phyloP scores from a whole-genome alignment of 2,888 invertebrate species.

The Drepanosiphum platanoidis region DNA sequence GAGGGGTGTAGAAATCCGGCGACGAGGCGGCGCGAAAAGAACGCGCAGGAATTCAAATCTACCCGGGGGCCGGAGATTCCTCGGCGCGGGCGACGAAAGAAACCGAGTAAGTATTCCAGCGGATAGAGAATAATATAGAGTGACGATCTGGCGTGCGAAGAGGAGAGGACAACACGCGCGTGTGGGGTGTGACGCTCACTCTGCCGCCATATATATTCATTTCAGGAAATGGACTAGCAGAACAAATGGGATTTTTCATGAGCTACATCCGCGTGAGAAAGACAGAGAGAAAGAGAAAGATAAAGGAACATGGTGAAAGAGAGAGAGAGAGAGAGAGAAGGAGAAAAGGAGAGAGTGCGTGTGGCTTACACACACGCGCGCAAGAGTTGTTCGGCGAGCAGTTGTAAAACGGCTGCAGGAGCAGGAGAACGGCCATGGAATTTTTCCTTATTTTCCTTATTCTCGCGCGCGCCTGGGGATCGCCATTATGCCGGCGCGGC shows the following conservation, averaged over 20 bases:
- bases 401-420: neutral
- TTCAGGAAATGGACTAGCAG: slow-evolving; percentile 33
- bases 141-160: neutral
- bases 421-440: slow-evolving; percentile 18
- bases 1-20: neutral
- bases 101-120: neutral
- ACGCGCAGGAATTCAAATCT: slow-evolving; percentile 48
- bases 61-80: slow-evolving; percentile 5
- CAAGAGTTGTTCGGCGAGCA: neutral
- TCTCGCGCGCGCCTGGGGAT: slow-evolving; percentile 45
- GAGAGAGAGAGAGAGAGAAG: too few relatives aligned
- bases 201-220: slow-evolving; percentile 23
- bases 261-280: slow-evolving; percentile 40
- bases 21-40: neutral
- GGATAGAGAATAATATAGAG: neutral
- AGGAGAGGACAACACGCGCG: neutral
- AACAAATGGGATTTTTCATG: slow-evolving; percentile 49
- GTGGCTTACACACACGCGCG: neutral
- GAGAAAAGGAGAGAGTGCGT: too few relatives aligned
- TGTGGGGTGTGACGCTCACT: neutral
- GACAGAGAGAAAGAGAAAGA: too few relatives aligned
- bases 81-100: slow-evolving; percentile 25
- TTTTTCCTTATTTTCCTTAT: slow-evolving; percentile 59
- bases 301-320: too few relatives aligned
- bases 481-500: slow-evolving; percentile 48